Base-by-base conservation (phyloP, 2,113 vertebrate species). In the Barnardius zonarius region DNA sequence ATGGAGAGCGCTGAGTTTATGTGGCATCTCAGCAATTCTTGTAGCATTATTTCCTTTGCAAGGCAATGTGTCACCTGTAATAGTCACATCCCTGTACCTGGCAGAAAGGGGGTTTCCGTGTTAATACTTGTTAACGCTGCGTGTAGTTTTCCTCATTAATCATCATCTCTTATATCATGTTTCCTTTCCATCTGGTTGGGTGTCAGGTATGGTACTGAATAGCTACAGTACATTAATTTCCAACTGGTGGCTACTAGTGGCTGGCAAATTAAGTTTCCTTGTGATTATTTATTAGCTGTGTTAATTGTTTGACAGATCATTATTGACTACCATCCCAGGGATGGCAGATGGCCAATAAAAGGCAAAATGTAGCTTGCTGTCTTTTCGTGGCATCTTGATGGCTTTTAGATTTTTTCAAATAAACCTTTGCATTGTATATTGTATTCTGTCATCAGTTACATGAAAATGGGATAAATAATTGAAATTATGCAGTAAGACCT, bases 291-390 rank as follows among this genome's bases (percentile, higher is more conserved):
- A 97, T 98, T 97, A 97, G 90, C 91, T 95, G 91, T 75, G 95
- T 95, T 98, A 98, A 98, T 98, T 98, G 97, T 95, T 94, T 97
- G 97, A 95, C 97, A 97, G 96, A 91, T 98, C 49, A 3, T 96
- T 97, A 96, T 85, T 96, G 97, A 98, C 88, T 95, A 76, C 62
- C 46, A 51, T 84, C 96, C 94, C 85, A 61, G 83, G 83, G 81
- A 82, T 97, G 97, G 96, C 97, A 98, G 93, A 76, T 98, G 97
- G 95, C 96, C 97, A 97, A 82, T 80, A 95, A 94, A 92, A 94
- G 87, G 83, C 84, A 93, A 93, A 97, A 79, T 88, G 92, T 63
- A 77, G 41, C 79, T 94, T 43, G 7, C 55, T 97, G 67, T 48
- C 87, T 77, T 96, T 94, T 89, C 85, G 57, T 88, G 85, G 83